Evolutionary conservation across 1,140 invertebrate genomes (phyloP), one percentile per base, ranked within the genome.

Genomic region (Diorhabda carinulata): DNA sequence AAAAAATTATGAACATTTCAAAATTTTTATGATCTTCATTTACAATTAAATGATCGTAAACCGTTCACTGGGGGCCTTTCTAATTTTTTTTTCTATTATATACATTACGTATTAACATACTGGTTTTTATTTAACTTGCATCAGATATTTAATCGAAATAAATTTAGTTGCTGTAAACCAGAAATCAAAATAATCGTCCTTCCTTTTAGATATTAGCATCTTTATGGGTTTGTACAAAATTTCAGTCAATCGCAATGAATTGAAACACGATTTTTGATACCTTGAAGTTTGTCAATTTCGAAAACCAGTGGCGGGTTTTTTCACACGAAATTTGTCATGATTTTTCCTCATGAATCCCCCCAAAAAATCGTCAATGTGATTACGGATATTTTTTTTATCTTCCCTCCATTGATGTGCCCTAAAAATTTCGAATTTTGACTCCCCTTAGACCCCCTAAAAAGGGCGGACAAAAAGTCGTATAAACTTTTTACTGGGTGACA

Each of bases 1-100:
- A 52, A 52, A 52, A 52, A 52, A 52, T 52, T 52, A 52, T 52
- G 6, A 52, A 52, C 47, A 52, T 52, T 52, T 52, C 47, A 52
- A 6, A 52, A 52, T 52, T 52, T 52, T 52, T 52, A 52, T 4
- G 47, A 52, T 52, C 47, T 52, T 52, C 47, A 52, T 52, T 52
- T 52, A 52, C 47, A 52, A 52, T 52, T 52, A 52, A 52, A 52
- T 52, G 6, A n/a, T n/a, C 4, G 47, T 52, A 52, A 52, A 52
- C 47, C 47, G 47, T 52, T 52, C 47, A 52, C 47, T 52, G 47
- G 3, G 25, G 47, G 47, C 47, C 47, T 52, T 52, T 52, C 47
- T 52, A 52, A 52, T 52, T 52, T 52, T 52, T 52, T 52, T 8
- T n/a, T 52, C 25, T 25, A 25, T 25, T 25, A 52, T 52, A 6